A percentile compares a stretch with the other conserved stretches of the same genome.
Evolutionary conservation across 2,797 vertebrate genomes (phyloP).

Genomic region (Forpus xanthops): DNA sequence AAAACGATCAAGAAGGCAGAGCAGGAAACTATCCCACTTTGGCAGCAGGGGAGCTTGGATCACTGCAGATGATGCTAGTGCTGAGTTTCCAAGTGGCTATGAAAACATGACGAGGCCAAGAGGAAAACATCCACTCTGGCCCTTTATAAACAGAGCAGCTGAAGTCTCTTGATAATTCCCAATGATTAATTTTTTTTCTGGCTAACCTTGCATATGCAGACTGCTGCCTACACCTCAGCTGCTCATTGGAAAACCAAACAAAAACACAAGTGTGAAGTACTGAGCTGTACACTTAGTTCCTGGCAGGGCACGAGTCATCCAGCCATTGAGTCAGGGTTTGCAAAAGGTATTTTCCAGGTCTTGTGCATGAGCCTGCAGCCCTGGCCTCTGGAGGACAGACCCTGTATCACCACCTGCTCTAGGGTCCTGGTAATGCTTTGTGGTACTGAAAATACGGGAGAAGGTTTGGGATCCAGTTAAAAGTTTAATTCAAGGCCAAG

Average conservation of each 20-base stretch:
- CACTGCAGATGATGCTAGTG: neutral
- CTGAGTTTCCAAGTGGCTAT: constrained; percentile 44
- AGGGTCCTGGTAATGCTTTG: rapidly evolving
- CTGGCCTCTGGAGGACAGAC: neutral
- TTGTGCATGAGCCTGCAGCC: neutral
- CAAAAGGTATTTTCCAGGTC: neutral
- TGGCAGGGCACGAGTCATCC: neutral
- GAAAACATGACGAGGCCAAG: constrained; percentile 45
- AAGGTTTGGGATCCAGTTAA: neutral
- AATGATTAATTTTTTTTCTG: neutral
- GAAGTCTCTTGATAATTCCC: constrained; percentile 4
- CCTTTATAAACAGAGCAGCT: constrained; percentile 39
- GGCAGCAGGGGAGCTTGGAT: constrained; percentile 27
- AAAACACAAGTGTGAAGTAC: neutral
- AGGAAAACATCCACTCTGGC: constrained; percentile 37
- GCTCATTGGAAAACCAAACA: constrained; percentile 18
- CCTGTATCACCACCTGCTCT: rapidly evolving
- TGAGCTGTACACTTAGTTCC: neutral
- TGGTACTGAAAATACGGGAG: neutral
- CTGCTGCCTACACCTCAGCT: constrained; percentile 5
- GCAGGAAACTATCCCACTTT: constrained; percentile 41
- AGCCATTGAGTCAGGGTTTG: neutral
- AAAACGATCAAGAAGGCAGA: constrained; percentile 18
- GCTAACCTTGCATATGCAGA: neutral
- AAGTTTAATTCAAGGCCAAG: neutral